Conservation (phyloP, 2,888 invertebrate genomes). For the Neocrepidodera transversa region DNA sequence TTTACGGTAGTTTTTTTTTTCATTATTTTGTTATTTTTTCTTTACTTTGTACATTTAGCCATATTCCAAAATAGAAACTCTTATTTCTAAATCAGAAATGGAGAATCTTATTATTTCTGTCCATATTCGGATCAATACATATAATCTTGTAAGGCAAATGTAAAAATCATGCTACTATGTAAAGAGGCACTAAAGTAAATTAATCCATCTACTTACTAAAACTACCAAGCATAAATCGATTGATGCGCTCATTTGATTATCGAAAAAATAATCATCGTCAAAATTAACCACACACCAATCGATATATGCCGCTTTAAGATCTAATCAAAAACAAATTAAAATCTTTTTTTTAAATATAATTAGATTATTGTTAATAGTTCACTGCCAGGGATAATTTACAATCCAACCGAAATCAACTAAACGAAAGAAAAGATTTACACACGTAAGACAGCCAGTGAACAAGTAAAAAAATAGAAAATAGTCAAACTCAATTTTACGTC, state of each 20-base stretch:
- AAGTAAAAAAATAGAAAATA: not conserved
- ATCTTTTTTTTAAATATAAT: constrained; percentile 1
- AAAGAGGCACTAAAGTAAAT: constrained; percentile 52
- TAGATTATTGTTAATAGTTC: constrained; percentile 16
- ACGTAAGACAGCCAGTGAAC: constrained; percentile 14
- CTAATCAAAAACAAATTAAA: not conserved
- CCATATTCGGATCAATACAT: constrained; percentile 29
- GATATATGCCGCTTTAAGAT: constrained; percentile 3
- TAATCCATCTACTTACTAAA: constrained; percentile 18
- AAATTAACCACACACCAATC: constrained; percentile 8
- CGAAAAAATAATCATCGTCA: not conserved
- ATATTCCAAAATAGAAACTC: constrained; percentile 31
- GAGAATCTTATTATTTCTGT: constrained; percentile 30
- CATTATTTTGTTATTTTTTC: constrained; percentile 28
- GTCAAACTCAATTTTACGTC: not conserved
- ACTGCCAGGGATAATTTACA: not conserved
- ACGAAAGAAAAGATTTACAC: not conserved
- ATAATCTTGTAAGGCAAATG: constrained; percentile 48
- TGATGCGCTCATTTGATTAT: not conserved
- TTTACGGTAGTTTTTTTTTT: constrained; percentile 20
- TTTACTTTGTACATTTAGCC: constrained; percentile 37
- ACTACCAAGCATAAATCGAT: constrained; percentile 11
- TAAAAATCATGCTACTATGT: constrained; percentile 47
- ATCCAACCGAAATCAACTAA: not conserved
- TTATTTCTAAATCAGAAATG: constrained; percentile 29